Evolutionary conservation across 2,888 invertebrate genomes (phyloP).

Genomic region (Aporophyla lueneburgensis): DNA sequence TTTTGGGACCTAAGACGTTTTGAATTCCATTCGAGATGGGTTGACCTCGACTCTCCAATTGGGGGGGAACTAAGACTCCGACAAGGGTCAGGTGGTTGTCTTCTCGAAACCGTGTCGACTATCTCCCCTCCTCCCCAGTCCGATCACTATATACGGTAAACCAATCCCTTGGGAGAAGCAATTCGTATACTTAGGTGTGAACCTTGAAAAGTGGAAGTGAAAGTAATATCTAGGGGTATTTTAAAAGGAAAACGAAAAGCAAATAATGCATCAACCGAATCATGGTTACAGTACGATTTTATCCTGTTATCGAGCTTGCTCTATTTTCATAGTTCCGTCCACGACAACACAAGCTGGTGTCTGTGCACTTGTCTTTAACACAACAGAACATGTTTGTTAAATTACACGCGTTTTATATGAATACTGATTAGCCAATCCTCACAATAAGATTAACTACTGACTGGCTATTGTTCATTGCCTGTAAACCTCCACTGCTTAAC

Average conservation of each 20-base stretch:
- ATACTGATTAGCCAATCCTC: conserved; percentile 33
- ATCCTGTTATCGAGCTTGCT: conserved; percentile 38
- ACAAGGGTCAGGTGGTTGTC: too few relatives aligned
- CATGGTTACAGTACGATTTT: conserved; percentile 23
- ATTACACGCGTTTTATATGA: neutral
- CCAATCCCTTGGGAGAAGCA: too few relatives aligned
- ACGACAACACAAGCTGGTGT: conserved; percentile 19
- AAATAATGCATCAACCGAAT: neutral
- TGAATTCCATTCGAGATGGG: too few relatives aligned
- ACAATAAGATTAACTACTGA: conserved; percentile 19
- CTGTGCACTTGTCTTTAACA: conserved; percentile 14
- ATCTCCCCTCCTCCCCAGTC: too few relatives aligned
- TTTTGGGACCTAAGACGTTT: too few relatives aligned
- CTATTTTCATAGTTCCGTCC: conserved; percentile 25
- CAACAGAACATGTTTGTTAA: conserved; percentile 31
- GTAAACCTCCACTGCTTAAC: conserved; percentile 19
- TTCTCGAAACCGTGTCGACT: too few relatives aligned
- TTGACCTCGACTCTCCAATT: too few relatives aligned
- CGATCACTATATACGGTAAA: too few relatives aligned
- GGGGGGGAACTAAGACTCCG: too few relatives aligned
- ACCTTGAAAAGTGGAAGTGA: too few relatives aligned
- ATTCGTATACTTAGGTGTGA: too few relatives aligned
- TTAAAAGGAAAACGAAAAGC: neutral
- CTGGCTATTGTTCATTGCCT: conserved; percentile 15
- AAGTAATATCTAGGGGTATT: too few relatives aligned